These are phyloP conservation scores for Mythimna pallens DNA, from an alignment of 2,888 invertebrate species.

Conservation along the genomic window DNA sequence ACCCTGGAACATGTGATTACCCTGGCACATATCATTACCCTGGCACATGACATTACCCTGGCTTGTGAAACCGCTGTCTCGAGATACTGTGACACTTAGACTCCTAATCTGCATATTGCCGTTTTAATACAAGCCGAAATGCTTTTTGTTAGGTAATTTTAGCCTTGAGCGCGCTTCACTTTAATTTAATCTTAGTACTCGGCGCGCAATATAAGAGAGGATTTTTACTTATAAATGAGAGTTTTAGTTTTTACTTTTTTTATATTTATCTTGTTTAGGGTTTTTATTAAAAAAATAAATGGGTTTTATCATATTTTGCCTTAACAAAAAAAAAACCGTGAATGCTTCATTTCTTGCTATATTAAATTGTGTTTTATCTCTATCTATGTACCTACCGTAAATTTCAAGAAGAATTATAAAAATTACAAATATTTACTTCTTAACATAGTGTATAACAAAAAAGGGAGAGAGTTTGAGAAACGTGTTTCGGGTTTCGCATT, in stretches of 20 bases:
- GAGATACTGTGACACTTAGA: slow-evolving; percentile 23
- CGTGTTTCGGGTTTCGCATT: too few relatives aligned
- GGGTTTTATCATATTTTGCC: neutral
- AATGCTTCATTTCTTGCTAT: neutral
- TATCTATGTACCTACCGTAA: neutral
- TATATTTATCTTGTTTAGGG: slow-evolving; percentile 4
- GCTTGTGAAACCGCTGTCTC: slow-evolving; percentile 32
- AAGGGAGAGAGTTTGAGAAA: too few relatives aligned
- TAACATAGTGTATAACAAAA: too few relatives aligned
- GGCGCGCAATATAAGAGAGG: slow-evolving; percentile 3
- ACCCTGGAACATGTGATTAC: slow-evolving; percentile 37
- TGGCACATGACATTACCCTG: slow-evolving; percentile 30
- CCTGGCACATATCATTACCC: slow-evolving; percentile 20
- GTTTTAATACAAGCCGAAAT: slow-evolving; percentile 50
- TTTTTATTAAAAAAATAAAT: slow-evolving; percentile 39
- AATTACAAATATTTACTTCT: neutral
- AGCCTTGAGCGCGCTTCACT: slow-evolving; percentile 32
- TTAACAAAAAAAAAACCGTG: neutral
- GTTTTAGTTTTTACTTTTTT: slow-evolving; percentile 24
- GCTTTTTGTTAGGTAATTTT: slow-evolving; percentile 56
- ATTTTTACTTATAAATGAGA: slow-evolving; percentile 24
- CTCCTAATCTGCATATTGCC: slow-evolving; percentile 61
- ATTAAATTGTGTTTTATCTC: neutral
- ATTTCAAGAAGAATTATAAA: neutral
- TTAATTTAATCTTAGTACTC: slow-evolving; percentile 45